These are phyloP conservation scores for Leptosomus discolor DNA, from an alignment of 2,113 vertebrate species.

Conservation along the genomic window DNA sequence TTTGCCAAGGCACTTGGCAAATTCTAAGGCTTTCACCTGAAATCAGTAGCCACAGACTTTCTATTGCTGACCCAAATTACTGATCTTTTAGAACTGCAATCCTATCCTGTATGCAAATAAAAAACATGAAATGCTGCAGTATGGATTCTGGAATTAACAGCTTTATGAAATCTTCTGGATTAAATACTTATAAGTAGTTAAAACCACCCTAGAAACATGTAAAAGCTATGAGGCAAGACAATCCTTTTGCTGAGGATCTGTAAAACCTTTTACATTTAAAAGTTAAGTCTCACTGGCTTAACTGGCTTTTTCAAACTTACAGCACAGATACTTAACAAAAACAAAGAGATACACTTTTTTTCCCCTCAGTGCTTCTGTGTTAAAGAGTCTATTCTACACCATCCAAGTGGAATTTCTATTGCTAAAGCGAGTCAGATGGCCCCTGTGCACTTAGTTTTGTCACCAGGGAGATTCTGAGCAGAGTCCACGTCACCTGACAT, in stretches of 20 bases:
- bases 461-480: constrained; percentile 74
- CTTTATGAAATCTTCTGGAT: neutral
- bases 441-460: constrained; percentile 79
- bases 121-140: neutral
- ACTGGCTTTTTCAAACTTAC: neutral
- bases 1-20: neutral
- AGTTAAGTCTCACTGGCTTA: neutral
- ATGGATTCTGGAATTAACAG: neutral
- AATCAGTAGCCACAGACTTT: neutral
- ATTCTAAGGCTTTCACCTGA: neutral
- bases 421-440: constrained; percentile 79
- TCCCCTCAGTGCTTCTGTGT: neutral
- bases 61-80: neutral
- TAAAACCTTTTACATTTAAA: neutral
- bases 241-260: neutral
- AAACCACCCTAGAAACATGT: neutral
- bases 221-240: neutral
- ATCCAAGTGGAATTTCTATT: neutral
- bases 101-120: neutral
- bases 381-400: neutral
- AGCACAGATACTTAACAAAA: neutral
- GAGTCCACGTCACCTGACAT: constrained; percentile 59
- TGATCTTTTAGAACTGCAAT: neutral
- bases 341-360: rapidly evolving
- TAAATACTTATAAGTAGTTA: neutral